These are phyloP conservation scores for Portunus trituberculatus DNA, from an alignment of 1,140 invertebrate genomes.

Conservation along the genomic window DNA sequence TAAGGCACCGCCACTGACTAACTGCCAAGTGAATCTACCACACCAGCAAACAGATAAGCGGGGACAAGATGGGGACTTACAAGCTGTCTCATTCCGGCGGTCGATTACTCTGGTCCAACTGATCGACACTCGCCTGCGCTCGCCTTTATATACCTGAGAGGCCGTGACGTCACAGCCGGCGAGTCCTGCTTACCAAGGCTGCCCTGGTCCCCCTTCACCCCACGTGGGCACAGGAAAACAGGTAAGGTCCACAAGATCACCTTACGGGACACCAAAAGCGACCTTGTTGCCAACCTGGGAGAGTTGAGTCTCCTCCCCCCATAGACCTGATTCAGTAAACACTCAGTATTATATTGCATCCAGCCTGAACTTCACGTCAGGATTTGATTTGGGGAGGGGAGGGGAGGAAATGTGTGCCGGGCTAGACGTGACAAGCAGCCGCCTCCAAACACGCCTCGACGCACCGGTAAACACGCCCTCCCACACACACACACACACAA, in stretches of 20 bases:
- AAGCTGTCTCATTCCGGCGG: slow-evolving; percentile 70
- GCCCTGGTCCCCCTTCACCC: background rate
- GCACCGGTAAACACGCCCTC: too few species aligned
- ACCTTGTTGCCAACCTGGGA: background rate
- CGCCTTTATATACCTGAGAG: slow-evolving; percentile 55
- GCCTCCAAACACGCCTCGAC: too few species aligned
- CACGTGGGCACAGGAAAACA: background rate
- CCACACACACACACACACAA: too few species aligned
- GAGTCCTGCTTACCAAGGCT: background rate
- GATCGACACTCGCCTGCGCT: background rate
- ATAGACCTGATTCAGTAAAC: too few species aligned
- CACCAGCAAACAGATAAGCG: background rate
- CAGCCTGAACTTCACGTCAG: background rate
- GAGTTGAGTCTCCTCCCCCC: background rate
- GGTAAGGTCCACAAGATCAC: slow-evolving; percentile 17
- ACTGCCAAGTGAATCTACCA: background rate
- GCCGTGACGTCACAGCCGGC: slow-evolving; percentile 17
- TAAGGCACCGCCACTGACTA: background rate
- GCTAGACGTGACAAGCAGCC: too few species aligned
- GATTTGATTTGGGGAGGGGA: too few species aligned
- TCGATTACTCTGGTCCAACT: slow-evolving; percentile 26
- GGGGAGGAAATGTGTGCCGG: too few species aligned
- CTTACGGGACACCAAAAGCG: slow-evolving; percentile 1
- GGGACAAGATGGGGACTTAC: slow-evolving; percentile 54
- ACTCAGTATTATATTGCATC: too few species aligned